Base-by-base conservation (phyloP, 2,113 vertebrate species). In the Hippoglossus stenolepis region DNA sequence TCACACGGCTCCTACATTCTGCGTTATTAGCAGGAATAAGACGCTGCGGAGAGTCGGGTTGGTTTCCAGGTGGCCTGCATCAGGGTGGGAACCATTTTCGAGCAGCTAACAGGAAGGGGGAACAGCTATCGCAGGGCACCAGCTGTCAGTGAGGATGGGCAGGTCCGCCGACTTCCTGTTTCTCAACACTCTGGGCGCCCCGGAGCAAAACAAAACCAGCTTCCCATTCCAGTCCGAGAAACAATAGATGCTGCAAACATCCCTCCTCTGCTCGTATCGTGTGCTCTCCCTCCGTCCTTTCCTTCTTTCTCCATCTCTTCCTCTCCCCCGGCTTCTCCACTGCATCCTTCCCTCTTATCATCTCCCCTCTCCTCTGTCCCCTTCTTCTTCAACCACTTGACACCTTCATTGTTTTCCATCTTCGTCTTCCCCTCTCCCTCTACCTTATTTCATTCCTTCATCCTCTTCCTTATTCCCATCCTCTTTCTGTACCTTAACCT, bases 121-220 rank as follows among this genome's bases (percentile, higher is more conserved):
- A 84, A 72, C 80, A 43, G 87, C 89, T 92, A 92, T 93, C 91
- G 59, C 76, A 87, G 90, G 85, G 88, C 88, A 91, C 87, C 92
- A 93, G 92, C 91, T 90, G 91, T 93, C 89, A 45, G 57, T 20
- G 57, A 92, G 92, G 91, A 93, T 88, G 91, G 92, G 89, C 90
- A 79, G 84, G 85, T 89, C 91, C 75, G 26, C 70, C 77, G 65
- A 56, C 89, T 91, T 92, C 92, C 90, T 91, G 91, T 85, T 89
- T 90, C 90, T 87, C 81, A 78, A 73, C 80, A 68, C 82, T 68
- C 35, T 64, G 28, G 57, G 66, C 35, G 84, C 61, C 84, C 83
- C 7, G 28, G 58, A 90, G 81, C 82, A 88, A 91, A 84, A 88
- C 89, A 90, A 82, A 79, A 76, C 70, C 73, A 69, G 86, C 79